A percentile compares a stretch with the other conserved stretches of the same genome.
Evolutionary conservation across 2,888 invertebrate species (phyloP).

Genomic region (Pollenia griseotomentosa): DNA sequence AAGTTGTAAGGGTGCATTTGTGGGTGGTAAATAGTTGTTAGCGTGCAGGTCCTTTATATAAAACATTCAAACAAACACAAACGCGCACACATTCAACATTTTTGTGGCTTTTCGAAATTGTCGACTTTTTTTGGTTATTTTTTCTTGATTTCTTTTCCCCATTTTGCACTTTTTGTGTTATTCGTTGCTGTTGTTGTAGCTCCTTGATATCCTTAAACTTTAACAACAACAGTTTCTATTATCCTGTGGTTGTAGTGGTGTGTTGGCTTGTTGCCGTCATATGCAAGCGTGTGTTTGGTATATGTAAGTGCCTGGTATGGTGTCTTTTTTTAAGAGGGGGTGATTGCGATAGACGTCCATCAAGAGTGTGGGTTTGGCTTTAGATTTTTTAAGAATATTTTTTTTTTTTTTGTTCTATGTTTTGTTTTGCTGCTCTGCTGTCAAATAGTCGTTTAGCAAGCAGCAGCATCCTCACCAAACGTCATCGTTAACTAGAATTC

Average conservation of each 20-base stretch:
- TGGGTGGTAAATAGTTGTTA: constrained; percentile 56
- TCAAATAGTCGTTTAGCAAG: constrained; percentile 69
- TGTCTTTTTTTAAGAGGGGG: constrained; percentile 68
- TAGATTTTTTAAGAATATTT: constrained; percentile 72
- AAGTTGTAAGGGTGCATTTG: constrained; percentile 68
- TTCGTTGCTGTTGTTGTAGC: constrained; percentile 70
- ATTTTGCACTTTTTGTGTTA: constrained; percentile 25
- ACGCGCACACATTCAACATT: constrained; percentile 74
- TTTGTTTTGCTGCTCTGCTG: constrained; percentile 69
- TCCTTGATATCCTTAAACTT: constrained; percentile 47
- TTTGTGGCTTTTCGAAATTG: constrained; percentile 82
- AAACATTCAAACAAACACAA: constrained; percentile 13
- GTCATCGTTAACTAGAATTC: constrained; percentile 40
- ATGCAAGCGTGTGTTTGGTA: constrained; percentile 27
- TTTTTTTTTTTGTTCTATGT: constrained; percentile 53
- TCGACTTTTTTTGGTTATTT: constrained; percentile 76
- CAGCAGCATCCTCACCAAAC: constrained; percentile 55
- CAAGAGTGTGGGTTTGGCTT: constrained; percentile 80
- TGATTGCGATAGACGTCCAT: constrained; percentile 31
- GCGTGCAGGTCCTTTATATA: constrained; percentile 52
- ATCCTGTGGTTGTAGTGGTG: constrained; percentile 70
- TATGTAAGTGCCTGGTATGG: constrained; percentile 49
- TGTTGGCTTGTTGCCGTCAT: constrained; percentile 58
- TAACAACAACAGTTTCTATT: constrained; percentile 39
- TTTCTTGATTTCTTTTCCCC: constrained; percentile 59